Conservation (phyloP, 2,888 invertebrate genomes). For the Cataglyphis cursor region DNA sequence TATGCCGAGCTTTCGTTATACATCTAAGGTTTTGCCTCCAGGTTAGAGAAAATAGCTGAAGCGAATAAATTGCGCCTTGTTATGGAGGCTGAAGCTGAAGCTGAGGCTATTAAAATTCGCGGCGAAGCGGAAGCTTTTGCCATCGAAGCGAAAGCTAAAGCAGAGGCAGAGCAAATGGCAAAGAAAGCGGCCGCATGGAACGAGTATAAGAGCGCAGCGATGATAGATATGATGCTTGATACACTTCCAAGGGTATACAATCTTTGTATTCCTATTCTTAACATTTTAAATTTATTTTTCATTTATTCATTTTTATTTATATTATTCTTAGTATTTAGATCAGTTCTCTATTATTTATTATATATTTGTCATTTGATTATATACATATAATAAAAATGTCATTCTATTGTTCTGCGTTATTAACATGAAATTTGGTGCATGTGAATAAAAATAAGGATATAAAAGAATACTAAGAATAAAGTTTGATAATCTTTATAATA, state of each 20-base stretch:
- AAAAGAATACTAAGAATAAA: neutral
- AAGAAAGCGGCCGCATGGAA: slow-evolving; percentile 99
- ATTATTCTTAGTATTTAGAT: neutral
- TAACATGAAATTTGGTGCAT: neutral
- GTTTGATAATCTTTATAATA: neutral
- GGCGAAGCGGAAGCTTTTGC: slow-evolving; percentile 97
- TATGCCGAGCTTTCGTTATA: neutral
- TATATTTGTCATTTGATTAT: neutral
- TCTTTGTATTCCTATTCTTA: neutral
- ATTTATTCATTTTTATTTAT: too few species aligned
- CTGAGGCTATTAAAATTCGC: slow-evolving; percentile 94
- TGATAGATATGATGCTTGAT: slow-evolving; percentile 98
- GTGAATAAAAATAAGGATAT: neutral
- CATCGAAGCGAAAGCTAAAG: slow-evolving; percentile 97
- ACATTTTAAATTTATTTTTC: neutral
- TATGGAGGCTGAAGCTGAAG: slow-evolving; percentile 98
- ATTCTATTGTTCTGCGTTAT: neutral
- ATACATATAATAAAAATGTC: neutral
- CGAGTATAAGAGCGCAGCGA: slow-evolving; percentile 97
- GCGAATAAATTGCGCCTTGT: slow-evolving; percentile 95
- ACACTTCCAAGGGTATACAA: slow-evolving; percentile 95
- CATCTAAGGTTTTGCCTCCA: slow-evolving; percentile 77
- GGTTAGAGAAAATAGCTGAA: slow-evolving; percentile 97
- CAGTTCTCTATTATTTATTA: neutral
- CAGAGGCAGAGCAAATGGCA: slow-evolving; percentile 98